A percentile compares a stretch with the other conserved stretches of the same genome.
These are phyloP conservation scores for Sander vitreus DNA, from an alignment of 2,113 vertebrate genomes.

Conservation along the genomic window DNA sequence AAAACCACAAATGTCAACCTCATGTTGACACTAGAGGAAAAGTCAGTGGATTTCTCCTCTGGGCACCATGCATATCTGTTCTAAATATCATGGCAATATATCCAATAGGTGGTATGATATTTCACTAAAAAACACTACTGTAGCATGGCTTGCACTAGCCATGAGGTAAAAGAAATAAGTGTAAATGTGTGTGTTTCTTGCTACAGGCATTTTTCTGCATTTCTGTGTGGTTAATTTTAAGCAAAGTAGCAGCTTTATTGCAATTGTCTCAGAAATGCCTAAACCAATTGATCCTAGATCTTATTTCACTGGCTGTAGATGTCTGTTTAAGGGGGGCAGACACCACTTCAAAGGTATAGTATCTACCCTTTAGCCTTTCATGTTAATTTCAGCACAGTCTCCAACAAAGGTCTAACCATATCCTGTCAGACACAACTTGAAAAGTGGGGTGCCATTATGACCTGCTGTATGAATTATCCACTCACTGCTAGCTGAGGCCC, in stretches of 20 bases:
- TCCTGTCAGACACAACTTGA: conserved; percentile 39
- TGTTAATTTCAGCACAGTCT: conserved; percentile 11
- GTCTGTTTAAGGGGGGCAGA: conserved; percentile 14
- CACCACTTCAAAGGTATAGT: neutral
- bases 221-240: neutral
- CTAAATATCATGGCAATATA: neutral
- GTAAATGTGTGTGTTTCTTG: neutral
- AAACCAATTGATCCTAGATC: conserved; percentile 36
- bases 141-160: neutral
- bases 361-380: conserved; percentile 27
- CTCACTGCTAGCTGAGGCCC: conserved; percentile 32
- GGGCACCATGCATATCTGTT: neutral
- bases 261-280: conserved; percentile 16
- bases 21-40: neutral
- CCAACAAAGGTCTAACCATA: conserved; percentile 1
- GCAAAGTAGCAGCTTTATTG: conserved; percentile 8
- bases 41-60: neutral
- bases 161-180: neutral
- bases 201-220: neutral
- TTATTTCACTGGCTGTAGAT: conserved; percentile 27
- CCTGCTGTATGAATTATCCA: conserved; percentile 14
- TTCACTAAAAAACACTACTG: neutral
- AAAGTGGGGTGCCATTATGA: conserved; percentile 22
- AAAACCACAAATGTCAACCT: too few species aligned
- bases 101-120: neutral